Evolutionary conservation across 2,888 invertebrate genomes (phyloP).

Genomic region (Augiades crinisus): DNA sequence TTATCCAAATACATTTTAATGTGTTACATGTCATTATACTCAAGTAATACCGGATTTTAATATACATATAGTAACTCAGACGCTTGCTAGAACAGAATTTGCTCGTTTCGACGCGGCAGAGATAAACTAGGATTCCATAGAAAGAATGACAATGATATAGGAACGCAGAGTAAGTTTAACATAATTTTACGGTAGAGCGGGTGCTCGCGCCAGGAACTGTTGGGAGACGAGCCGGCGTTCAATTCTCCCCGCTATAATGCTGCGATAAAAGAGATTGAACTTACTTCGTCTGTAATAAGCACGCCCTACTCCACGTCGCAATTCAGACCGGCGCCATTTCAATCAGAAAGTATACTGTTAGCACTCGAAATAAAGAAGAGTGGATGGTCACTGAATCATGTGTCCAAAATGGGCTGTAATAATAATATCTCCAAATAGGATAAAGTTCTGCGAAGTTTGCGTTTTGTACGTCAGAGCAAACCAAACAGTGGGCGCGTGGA

Average conservation of each 20-base stretch:
- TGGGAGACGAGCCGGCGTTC: slow-evolving; percentile 58
- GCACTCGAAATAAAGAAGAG: slow-evolving; percentile 38
- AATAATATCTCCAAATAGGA: background rate
- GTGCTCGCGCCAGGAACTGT: slow-evolving; percentile 54
- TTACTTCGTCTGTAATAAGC: slow-evolving; percentile 69
- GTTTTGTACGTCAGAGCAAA: background rate
- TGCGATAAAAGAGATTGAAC: slow-evolving; percentile 77
- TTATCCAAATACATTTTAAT: background rate
- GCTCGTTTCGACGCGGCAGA: background rate
- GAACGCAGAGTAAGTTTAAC: slow-evolving; percentile 64
- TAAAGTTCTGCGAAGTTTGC: background rate
- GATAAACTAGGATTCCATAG: slow-evolving; percentile 44
- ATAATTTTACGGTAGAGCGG: slow-evolving; percentile 73
- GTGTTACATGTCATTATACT: background rate
- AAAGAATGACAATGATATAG: slow-evolving; percentile 54
- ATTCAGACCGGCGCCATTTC: slow-evolving; percentile 49
- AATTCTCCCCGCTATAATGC: slow-evolving; percentile 67
- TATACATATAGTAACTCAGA: background rate
- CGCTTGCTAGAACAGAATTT: background rate
- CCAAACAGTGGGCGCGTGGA: background rate
- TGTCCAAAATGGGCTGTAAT: slow-evolving; percentile 4
- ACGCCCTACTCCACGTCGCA: slow-evolving; percentile 49
- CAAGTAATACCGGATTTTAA: background rate
- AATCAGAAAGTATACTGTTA: slow-evolving; percentile 47
- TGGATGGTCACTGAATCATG: slow-evolving; percentile 38